Percentiles rank a stretch among this genome's conserved stretches.
These are phyloP conservation scores for Tyto alba DNA, from an alignment of 2,113 vertebrate species.

Conservation along the genomic window DNA sequence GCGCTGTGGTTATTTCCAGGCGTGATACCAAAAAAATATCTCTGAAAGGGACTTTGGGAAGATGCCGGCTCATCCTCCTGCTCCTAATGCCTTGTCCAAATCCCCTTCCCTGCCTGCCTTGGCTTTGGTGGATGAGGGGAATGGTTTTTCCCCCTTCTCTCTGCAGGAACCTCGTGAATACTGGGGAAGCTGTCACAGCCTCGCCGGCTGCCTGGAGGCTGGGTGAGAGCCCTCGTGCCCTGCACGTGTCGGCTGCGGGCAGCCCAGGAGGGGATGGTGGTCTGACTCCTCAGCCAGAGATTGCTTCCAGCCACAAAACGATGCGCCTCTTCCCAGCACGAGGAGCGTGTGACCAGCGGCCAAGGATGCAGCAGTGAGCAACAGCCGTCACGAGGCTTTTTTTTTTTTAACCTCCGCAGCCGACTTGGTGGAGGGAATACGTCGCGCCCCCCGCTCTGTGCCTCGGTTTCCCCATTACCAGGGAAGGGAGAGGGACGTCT, in stretches of 20 bases:
- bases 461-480: not conserved
- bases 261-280: not conserved
- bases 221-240: not conserved
- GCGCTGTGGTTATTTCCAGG: not conserved
- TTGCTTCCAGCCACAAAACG: not conserved
- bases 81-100: not conserved
- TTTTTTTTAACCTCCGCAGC: not conserved
- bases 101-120: not conserved
- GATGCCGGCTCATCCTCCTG: not conserved
- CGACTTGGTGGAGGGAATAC: not conserved
- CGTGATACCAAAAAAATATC: not conserved
- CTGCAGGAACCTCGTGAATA: not conserved
- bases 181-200: not conserved
- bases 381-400: fast-evolving
- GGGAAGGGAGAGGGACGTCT: not conserved
- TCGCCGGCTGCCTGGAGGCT: not conserved
- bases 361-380: not conserved
- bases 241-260: not conserved
- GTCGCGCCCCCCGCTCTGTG: not conserved
- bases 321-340: fast-evolving
- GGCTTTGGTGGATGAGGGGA: not conserved
- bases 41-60: not conserved
- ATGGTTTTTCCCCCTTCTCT: not conserved
- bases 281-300: not conserved
- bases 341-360: fast-evolving